These are phyloP conservation scores for Philotrypesis tridentata DNA, from an alignment of 1,140 invertebrate species.

Conservation along the genomic window DNA sequence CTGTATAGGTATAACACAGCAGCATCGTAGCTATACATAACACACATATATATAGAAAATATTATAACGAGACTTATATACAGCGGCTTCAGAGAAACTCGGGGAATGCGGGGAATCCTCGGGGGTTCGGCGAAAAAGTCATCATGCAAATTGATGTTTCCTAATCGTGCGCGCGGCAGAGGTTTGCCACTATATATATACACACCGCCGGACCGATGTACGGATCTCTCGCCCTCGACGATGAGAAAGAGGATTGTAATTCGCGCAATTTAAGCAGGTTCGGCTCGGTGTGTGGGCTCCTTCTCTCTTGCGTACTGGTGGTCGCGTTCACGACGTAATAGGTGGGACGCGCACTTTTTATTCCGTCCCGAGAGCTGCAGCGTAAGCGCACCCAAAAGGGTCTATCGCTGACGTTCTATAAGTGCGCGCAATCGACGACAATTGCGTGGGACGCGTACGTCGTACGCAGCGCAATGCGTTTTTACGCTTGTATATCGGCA, in stretches of 20 bases:
- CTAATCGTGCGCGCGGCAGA: slow-evolving; percentile 22
- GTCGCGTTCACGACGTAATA: slow-evolving; percentile 5
- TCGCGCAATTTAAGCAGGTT: slow-evolving; percentile 21
- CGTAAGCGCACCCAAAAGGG: not conserved
- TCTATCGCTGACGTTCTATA: not conserved
- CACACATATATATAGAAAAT: not conserved
- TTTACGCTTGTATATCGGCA: too few species aligned
- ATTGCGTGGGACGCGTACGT: not conserved
- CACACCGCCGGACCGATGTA: too few species aligned
- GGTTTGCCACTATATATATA: slow-evolving; percentile 38
- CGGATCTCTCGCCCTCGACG: too few species aligned
- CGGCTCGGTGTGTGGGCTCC: slow-evolving; percentile 1
- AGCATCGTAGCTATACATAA: too few species aligned
- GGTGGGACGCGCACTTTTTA: not conserved
- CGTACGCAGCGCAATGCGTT: too few species aligned
- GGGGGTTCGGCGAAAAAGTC: not conserved
- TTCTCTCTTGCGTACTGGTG: not conserved
- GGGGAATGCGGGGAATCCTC: not conserved
- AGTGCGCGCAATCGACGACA: not conserved
- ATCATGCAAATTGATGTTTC: slow-evolving; percentile 5
- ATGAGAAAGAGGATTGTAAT: slow-evolving; percentile 37
- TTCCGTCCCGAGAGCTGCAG: not conserved
- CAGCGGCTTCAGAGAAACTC: not conserved
- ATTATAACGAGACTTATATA: not conserved
- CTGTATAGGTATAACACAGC: too few species aligned